Percentiles rank a stretch among this genome's conserved stretches.
Evolutionary conservation across 2,888 invertebrate genomes (phyloP).

Genomic region (Pegoplata infirma): DNA sequence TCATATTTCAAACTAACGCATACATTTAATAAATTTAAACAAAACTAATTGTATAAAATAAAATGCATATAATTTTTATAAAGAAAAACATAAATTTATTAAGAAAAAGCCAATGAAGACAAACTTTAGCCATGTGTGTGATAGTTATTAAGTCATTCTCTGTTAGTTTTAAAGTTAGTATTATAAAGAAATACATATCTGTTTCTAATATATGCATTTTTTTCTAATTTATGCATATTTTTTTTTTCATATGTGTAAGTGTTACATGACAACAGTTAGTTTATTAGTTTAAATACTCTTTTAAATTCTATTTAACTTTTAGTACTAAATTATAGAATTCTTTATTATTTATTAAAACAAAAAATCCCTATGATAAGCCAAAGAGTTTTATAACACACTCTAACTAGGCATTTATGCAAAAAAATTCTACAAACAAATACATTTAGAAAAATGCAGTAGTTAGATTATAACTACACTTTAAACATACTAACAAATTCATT

Average conservation of each 20-base stretch:
- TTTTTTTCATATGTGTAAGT: neutral
- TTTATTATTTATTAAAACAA: neutral
- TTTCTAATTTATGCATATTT: conserved; percentile 22
- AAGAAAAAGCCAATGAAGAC: conserved; percentile 17
- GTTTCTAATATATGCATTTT: conserved; percentile 7
- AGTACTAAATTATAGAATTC: neutral
- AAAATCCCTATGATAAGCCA: neutral
- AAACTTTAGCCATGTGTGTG: too few relatives aligned
- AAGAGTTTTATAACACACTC: neutral
- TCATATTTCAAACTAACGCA: conserved; percentile 11
- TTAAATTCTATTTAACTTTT: neutral
- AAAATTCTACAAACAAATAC: neutral
- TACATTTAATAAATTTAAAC: conserved; percentile 19
- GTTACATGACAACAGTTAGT: conserved; percentile 5
- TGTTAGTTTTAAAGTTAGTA: too few relatives aligned
- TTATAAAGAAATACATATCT: neutral
- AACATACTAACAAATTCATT: too few relatives aligned
- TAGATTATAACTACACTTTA: too few relatives aligned
- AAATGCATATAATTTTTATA: conserved; percentile 21
- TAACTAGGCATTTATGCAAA: neutral
- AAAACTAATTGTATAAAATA: conserved; percentile 21
- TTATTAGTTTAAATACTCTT: neutral
- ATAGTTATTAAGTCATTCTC: too few relatives aligned
- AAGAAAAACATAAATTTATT: conserved; percentile 56
- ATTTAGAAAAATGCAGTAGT: neutral